A percentile compares a stretch with the other conserved stretches of the same genome.
Conservation (phyloP, 2,888 invertebrate genomes). For the Euzophera pinguis region DNA sequence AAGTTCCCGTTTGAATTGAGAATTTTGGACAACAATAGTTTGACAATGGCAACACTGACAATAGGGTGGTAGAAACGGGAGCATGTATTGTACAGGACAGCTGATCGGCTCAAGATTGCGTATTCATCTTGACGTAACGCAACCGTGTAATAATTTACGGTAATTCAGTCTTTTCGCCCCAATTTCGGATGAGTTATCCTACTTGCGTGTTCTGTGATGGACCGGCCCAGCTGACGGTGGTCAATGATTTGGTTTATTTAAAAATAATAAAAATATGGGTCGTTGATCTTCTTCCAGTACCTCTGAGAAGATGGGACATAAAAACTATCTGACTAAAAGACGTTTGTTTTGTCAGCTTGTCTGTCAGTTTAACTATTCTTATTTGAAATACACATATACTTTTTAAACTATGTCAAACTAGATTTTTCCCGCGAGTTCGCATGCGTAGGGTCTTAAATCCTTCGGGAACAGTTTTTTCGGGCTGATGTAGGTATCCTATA, state of each 20-base stretch:
- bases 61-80: slow-evolving; percentile 59
- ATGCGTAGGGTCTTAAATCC: no score
- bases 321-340: no score
- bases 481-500: no score
- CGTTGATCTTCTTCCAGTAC: no score
- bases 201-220: slow-evolving; percentile 23
- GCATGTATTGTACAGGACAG: slow-evolving; percentile 59
- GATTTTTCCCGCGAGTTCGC: no score
- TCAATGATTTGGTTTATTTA: slow-evolving; percentile 1
- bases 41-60: slow-evolving; percentile 54
- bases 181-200: slow-evolving; percentile 31
- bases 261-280: slow-evolving; percentile 4
- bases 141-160: slow-evolving; percentile 49
- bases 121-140: slow-evolving; percentile 41
- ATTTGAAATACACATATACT: no score
- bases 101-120: slow-evolving; percentile 54
- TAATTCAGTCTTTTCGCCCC: slow-evolving; percentile 34
- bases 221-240: slow-evolving; percentile 9
- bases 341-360: no score
- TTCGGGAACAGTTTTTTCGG: no score
- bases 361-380: no score
- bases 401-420: no score
- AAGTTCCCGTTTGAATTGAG: slow-evolving; percentile 59
- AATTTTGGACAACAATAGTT: slow-evolving; percentile 59
- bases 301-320: no score